Base-by-base conservation (phyloP, 2,113 vertebrate genomes). In the Microcebus griseorufus region DNA sequence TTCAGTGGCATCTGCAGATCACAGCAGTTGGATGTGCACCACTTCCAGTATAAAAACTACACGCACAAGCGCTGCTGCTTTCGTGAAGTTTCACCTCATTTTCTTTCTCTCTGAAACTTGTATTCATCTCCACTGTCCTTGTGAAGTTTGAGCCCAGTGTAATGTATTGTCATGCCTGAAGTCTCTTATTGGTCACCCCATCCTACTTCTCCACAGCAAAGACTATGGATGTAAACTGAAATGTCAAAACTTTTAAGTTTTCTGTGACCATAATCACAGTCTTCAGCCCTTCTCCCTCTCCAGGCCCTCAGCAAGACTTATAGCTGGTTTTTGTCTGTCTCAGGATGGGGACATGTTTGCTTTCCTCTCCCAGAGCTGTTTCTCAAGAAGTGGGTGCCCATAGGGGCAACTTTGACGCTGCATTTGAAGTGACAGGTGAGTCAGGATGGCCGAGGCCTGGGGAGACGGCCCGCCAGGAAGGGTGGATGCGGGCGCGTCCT, bases 331-430 rank as follows among this genome's bases (percentile, higher is more conserved):
- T 37, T 22, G 55, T 65, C 18, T 60, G 37, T 42, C 32, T 55
- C 34, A 14, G 10, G 23, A 23, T 13, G 37, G 45, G 42, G 42
- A 2, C 6, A 29, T 34, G 6, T 34, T 65, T 67, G 45, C 80
- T 45, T 83, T 62, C 88, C n/a, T 62, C 76, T 45, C 51, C 95
- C 88, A 83, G 76, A 62, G 67, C 51, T 65, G 45, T 75, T 96
- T 91, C 60, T 75, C 48, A 60, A 65, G 75, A 27, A 75, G 20
- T 58, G n/a, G 2, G 1, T n/a, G 20, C 55, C 20, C 51, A 42
- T 48, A 64, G 17, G 27, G 60, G 80, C 20, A 39, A 45, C 80
- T 64, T 64, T 64, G 80, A 27, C 12, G 58, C 37, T 58, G 20
- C 13, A 12, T 60, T 62, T 32, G 39, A 88, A 92, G 3, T 16